A percentile compares a stretch with the other conserved stretches of the same genome.
These are phyloP conservation scores for Osmerus eperlanus DNA, from an alignment of 2,113 vertebrate genomes.

Conservation along the genomic window DNA sequence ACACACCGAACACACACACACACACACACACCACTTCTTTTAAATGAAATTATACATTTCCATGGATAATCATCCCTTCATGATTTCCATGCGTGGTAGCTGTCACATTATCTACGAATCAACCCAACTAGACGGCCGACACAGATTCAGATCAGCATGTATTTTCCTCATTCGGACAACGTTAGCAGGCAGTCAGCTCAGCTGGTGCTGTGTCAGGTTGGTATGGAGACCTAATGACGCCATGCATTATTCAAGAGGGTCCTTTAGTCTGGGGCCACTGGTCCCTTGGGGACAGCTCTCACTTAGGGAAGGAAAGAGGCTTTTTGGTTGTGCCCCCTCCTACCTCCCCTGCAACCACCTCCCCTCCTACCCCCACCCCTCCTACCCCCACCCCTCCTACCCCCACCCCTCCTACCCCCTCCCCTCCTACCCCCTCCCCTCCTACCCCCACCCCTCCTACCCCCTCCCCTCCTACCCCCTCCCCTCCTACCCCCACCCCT, in stretches of 20 bases:
- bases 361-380: not conserved
- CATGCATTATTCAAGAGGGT: conserved; percentile 29
- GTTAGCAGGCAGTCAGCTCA: too few species aligned
- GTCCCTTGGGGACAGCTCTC: not conserved
- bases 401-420: too few species aligned
- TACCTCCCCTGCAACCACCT: not conserved
- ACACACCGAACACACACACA: too few species aligned
- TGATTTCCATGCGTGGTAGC: too few species aligned
- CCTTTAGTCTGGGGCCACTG: not conserved
- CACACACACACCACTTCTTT: too few species aligned
- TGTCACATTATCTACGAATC: too few species aligned
- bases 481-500: not conserved
- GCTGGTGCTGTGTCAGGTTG: not conserved
- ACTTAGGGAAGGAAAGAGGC: not conserved
- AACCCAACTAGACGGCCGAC: too few species aligned
- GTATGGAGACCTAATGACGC: conserved; percentile 16
- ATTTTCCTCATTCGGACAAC: too few species aligned
- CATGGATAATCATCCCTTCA: too few species aligned
- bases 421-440: not conserved
- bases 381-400: too few species aligned
- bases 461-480: not conserved
- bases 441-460: not conserved
- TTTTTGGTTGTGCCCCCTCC: not conserved
- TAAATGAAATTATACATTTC: too few species aligned
- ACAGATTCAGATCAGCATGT: too few species aligned